A percentile compares a stretch with the other conserved stretches of the same genome.
phyloP scores from a whole-genome alignment of 2,888 invertebrate genomes.

The Epiperipatus broadwayi region DNA sequence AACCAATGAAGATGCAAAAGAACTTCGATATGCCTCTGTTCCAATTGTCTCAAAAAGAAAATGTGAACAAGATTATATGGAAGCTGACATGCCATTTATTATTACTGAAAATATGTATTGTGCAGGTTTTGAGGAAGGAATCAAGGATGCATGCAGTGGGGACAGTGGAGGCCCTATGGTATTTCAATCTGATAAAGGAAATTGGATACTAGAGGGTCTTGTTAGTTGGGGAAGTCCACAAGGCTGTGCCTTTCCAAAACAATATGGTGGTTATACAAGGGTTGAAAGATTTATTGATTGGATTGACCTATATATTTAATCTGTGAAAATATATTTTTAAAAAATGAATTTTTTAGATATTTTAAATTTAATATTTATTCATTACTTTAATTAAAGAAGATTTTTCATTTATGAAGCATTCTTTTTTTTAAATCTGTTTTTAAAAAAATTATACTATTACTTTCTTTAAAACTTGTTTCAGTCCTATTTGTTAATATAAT shows the following conservation, averaged over 20 bases:
- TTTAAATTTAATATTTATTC: no score
- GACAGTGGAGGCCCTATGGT: slow-evolving; percentile 20
- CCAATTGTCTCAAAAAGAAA: slow-evolving; percentile 17
- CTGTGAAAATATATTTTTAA: no score
- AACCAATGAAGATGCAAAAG: slow-evolving; percentile 16
- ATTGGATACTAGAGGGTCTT: slow-evolving; percentile 19
- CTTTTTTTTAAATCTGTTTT: no score
- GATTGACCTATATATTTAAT: slow-evolving; percentile 18
- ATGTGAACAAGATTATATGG: slow-evolving; percentile 18
- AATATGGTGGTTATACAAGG: slow-evolving; percentile 19
- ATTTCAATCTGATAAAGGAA: slow-evolving; percentile 16
- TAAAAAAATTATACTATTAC: no score
- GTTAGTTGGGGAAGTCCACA: slow-evolving; percentile 20
- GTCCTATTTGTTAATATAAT: no score
- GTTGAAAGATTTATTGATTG: slow-evolving; percentile 17
- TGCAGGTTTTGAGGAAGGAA: slow-evolving; percentile 15
- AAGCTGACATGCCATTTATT: slow-evolving; percentile 15
- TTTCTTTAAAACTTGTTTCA: no score
- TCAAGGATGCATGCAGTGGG: slow-evolving; percentile 18
- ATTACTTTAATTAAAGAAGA: no score
- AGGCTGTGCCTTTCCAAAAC: slow-evolving; percentile 17
- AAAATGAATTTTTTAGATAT: no score
- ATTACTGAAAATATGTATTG: slow-evolving; percentile 15
- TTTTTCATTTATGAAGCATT: no score
- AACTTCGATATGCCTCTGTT: slow-evolving; percentile 17